Evolutionary conservation across 2,113 vertebrate species (phyloP), one percentile per base, ranked within the genome.

Genomic region (Epinephelus lanceolatus): DNA sequence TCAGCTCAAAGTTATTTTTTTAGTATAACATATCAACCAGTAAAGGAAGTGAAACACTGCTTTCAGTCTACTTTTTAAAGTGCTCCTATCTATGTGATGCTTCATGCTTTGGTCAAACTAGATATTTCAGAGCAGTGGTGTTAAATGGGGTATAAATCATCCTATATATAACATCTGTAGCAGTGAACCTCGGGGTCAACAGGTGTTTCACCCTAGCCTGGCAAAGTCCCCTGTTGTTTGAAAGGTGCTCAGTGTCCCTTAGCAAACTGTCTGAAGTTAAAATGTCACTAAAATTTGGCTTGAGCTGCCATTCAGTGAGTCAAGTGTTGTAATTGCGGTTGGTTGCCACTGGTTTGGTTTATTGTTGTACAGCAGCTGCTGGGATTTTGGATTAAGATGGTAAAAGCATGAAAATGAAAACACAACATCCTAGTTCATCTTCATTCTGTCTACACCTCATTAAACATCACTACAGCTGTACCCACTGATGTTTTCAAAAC

Each of bases 401-500:
- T 27, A n/a, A 25, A 71, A 72, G 51, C 14, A 63, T 77, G 6
- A 62, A 51, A 8, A 62, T 63, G 27, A 25, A 63, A 53, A 25
- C 27, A 33, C 1, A 74, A 62, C 45, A 63, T 40, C 21, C 14
- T 37, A 25, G 5, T 55, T 65, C 33, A 42, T 42, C 61, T 56
- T 25, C n/a, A 65, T 19, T 63, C 27, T 52, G 21, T 25, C 15
- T 10, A n/a, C 30, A 18, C 18, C 15, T 25, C 5, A 68, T 63
- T 42, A 33, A 62, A 52, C 60, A 76, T 45, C 9, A 51, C 5
- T 33, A 61, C 6, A 3, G 4, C 62, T 71, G 10, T 15, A 42
- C 5, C 10, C 15, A 25, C 25, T 40, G 19, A 80, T 74, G 5
- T 65, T 76, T 37, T 53, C 2, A 5, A 80, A 89, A 70, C 55